Conservation (phyloP, 2,797 vertebrate species). For the Sarcoramphus papa region DNA sequence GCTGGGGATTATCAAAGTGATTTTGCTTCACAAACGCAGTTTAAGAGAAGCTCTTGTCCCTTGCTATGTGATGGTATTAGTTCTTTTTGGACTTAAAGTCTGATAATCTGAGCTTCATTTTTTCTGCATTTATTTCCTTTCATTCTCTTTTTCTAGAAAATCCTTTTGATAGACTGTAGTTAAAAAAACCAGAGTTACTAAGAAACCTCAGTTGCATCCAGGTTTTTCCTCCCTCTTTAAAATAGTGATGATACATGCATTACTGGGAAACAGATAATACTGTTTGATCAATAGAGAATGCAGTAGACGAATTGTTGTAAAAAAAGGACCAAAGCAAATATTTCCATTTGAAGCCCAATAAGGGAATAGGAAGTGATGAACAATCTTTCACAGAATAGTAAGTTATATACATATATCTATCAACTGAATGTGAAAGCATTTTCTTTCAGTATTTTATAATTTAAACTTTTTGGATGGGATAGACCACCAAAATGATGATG, state of each 20-base stretch:
- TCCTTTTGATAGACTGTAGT: background rate
- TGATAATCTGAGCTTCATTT: background rate
- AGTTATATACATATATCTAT: background rate
- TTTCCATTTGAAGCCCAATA: background rate
- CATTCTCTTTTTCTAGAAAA: background rate
- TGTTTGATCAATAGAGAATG: background rate
- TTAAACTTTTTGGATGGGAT: background rate
- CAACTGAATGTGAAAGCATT: background rate
- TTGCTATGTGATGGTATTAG: background rate
- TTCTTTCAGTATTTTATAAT: background rate
- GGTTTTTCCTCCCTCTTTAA: background rate
- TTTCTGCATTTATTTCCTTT: background rate
- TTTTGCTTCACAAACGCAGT: background rate
- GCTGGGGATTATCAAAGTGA: background rate
- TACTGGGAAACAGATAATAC: background rate
- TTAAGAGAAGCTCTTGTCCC: background rate
- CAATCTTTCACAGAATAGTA: background rate
- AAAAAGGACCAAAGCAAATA: background rate
- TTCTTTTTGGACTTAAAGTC: background rate
- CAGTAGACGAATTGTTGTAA: background rate
- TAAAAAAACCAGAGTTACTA: background rate
- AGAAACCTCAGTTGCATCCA: background rate
- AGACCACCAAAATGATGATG: background rate
- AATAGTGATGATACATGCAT: background rate
- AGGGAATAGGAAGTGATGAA: background rate